Conservation (phyloP, 2,113 vertebrate genomes). For the Tyto alba region DNA sequence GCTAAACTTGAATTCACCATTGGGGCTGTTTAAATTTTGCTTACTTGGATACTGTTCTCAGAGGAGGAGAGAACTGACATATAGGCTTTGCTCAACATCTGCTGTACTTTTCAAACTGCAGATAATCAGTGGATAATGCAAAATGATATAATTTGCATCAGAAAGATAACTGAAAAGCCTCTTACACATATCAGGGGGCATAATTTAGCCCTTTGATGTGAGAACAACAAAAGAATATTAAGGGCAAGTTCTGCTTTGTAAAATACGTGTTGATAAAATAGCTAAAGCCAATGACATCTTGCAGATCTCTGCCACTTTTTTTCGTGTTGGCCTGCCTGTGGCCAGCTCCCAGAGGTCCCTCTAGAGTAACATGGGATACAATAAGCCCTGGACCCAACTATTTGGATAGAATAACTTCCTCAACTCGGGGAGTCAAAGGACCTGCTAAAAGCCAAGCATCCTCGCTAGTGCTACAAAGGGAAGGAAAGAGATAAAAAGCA, state of each 20-base stretch:
- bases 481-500: not conserved
- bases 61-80: not conserved
- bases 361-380: not conserved
- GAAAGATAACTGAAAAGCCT: constrained; percentile 30
- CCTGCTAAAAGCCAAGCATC: not conserved
- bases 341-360: not conserved
- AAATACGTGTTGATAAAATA: not conserved
- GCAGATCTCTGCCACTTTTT: not conserved
- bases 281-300: not conserved
- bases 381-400: not conserved
- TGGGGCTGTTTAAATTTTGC: not conserved
- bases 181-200: constrained; percentile 5
- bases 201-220: constrained; percentile 24
- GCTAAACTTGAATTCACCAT: not conserved
- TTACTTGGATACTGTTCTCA: not conserved
- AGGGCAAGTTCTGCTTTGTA: not conserved
- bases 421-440: not conserved
- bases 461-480: not conserved
- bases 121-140: constrained; percentile 18
- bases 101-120: not conserved
- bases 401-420: not conserved
- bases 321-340: not conserved
- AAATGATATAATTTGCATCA: constrained; percentile 36
- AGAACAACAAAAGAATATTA: constrained; percentile 8
- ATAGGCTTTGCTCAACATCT: constrained; percentile 2